Evolutionary conservation across 1,140 invertebrate genomes (phyloP), one percentile per base, ranked within the genome.

Genomic region (Brachionus asplanchnoidis): DNA sequence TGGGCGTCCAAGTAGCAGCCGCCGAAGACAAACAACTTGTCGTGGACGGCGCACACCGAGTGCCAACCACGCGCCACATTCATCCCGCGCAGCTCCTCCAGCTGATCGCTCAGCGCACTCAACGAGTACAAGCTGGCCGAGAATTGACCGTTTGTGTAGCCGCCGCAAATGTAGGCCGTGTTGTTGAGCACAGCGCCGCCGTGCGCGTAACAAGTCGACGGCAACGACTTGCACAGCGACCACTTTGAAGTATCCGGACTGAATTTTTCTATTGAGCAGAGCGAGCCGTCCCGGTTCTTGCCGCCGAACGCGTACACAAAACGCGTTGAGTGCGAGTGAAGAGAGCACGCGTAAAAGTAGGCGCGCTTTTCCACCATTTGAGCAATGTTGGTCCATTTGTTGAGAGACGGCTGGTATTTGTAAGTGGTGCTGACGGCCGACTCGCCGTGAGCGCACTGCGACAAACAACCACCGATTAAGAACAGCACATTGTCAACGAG

Each of bases 21-120:
- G 26, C 94, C 94, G 84, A 94, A 92, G 17, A 94, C 92, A 88
- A 93, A 94, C 2, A 94, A 88, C 87, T 93, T 92, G 88, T 94
- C 93, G 85, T 93, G 91, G 1, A 87, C 87, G n/a, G 87, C 86
- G 85, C 89, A 89, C 89, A 90, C 89, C 4, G 89, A 89, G 84
- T 90, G 89, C 89, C 89, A 90, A 50, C 89, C 89, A n/a, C 89
- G 86, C 26, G 88, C 87, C 8, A 88, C 88, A 75, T 89, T 85
- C 89, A 90, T 90, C 23, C 88, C 87, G 7, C 87, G 87, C 87
- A 89, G 88, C 78, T 90, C 89, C 65, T 89, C 88, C 88, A 89
- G 89, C 36, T 88, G 87, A 84, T 89, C 88, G 11, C 32, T 86
- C n/a, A 85, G 36, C 11, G 89, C 87, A 82, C 89, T 88, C 85